Evolutionary conservation across 2,888 invertebrate genomes (phyloP).

Genomic region (Cerceris ruficornis): DNA sequence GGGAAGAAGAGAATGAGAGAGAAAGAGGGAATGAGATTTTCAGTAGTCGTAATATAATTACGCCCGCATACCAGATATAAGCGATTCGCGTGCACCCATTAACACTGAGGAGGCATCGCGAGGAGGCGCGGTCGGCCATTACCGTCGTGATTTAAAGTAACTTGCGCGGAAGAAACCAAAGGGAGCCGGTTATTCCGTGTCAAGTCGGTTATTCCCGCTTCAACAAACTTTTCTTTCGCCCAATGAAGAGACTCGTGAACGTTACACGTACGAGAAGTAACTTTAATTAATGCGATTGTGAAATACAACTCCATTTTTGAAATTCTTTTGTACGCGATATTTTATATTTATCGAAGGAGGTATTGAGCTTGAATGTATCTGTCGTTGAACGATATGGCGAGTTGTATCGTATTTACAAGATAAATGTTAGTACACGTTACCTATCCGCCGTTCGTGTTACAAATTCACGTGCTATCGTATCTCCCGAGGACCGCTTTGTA

Average conservation of each 20-base stretch:
- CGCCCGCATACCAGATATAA: constrained; percentile 40
- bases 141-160: constrained; percentile 39
- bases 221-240: background rate
- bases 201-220: constrained; percentile 29
- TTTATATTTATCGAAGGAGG: no score
- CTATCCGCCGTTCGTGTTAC: constrained; percentile 4
- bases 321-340: no score
- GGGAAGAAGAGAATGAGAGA: no score
- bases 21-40: constrained; percentile 22
- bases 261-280: background rate
- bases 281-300: background rate
- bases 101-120: constrained; percentile 31
- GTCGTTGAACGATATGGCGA: no score
- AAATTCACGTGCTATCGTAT: constrained; percentile 32
- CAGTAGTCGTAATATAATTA: constrained; percentile 53
- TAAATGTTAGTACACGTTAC: background rate
- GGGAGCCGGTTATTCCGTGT: constrained; percentile 24
- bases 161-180: constrained; percentile 4
- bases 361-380: no score
- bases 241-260: background rate
- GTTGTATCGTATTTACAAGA: background rate
- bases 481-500: constrained; percentile 14
- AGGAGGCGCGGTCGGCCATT: constrained; percentile 30
- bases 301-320: no score
- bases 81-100: constrained; percentile 39